Percentiles rank a stretch among this genome's conserved stretches.
Conservation (phyloP, 2,888 invertebrate genomes). For the Arctia plantaginis region DNA sequence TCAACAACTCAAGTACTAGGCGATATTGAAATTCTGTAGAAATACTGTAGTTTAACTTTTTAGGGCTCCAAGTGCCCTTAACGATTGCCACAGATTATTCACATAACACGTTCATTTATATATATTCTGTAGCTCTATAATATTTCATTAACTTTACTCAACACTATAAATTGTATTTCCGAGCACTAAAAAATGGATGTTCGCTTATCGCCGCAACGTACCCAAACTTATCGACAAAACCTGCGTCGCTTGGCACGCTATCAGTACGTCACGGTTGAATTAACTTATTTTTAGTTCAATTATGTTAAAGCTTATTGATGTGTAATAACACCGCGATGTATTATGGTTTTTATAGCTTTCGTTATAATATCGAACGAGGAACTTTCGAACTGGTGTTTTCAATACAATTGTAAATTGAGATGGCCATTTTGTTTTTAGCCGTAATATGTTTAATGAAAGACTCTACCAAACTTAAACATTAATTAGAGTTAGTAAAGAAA, state of each 20-base stretch:
- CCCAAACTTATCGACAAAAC: slow-evolving; percentile 65
- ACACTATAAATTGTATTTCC: neutral
- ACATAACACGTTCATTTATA: neutral
- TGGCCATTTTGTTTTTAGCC: neutral
- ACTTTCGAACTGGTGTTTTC: neutral
- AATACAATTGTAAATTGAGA: neutral
- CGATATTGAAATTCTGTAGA: too few species aligned
- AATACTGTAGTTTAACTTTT: too few species aligned
- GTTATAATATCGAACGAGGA: neutral
- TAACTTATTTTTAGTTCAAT: slow-evolving; percentile 63
- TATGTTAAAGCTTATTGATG: slow-evolving; percentile 51
- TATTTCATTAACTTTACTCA: neutral
- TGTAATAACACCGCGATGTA: slow-evolving; percentile 48
- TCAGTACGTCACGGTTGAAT: slow-evolving; percentile 73
- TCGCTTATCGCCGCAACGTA: neutral
- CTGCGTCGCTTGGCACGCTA: slow-evolving; percentile 64
- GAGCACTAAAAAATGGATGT: slow-evolving; percentile 3
- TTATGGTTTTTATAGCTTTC: slow-evolving; percentile 36
- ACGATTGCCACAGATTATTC: too few species aligned
- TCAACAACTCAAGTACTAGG: too few species aligned
- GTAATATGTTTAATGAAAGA: neutral
- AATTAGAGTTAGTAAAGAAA: neutral
- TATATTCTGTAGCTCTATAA: neutral
- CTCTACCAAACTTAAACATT: neutral
- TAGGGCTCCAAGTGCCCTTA: too few species aligned